Evolutionary conservation across 2,888 invertebrate genomes (phyloP).

Genomic region (Cryptocheilus praepositus): DNA sequence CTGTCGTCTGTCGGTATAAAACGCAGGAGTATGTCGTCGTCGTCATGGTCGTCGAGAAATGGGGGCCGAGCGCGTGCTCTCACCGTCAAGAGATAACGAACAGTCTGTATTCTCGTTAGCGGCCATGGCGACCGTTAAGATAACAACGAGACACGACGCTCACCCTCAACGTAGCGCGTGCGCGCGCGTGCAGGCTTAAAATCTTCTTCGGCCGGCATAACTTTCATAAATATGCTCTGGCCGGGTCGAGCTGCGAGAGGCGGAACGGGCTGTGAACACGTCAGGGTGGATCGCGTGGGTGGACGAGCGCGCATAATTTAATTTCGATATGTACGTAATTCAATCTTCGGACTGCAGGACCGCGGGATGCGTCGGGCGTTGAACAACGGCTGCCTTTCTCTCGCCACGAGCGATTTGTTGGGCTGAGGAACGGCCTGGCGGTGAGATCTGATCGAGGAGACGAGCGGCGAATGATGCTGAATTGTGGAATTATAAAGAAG

Average conservation of each 20-base stretch:
- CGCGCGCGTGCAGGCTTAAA: constrained; percentile 42
- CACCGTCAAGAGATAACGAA: constrained; percentile 57
- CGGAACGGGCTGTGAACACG: not conserved
- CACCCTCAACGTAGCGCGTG: constrained; percentile 23
- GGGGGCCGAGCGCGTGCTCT: constrained; percentile 46
- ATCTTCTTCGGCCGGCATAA: constrained; percentile 42
- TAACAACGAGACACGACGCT: constrained; percentile 56
- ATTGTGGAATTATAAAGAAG: too few relatives aligned
- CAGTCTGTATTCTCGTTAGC: constrained; percentile 61
- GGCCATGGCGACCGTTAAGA: constrained; percentile 59
- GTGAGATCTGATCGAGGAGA: too few relatives aligned
- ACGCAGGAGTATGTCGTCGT: too few relatives aligned
- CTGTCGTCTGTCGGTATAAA: too few relatives aligned
- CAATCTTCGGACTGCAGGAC: not conserved
- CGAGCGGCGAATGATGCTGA: too few relatives aligned
- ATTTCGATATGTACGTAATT: constrained; percentile 27
- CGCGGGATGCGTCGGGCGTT: not conserved
- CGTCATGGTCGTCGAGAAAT: too few relatives aligned
- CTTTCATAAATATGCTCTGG: constrained; percentile 10
- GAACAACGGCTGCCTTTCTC: not conserved
- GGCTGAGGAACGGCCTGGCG: too few relatives aligned
- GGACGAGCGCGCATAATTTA: constrained; percentile 20
- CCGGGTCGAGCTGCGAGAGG: too few relatives aligned
- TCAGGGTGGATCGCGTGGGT: constrained; percentile 6
- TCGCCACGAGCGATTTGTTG: not conserved